Base-by-base conservation (phyloP, 2,113 vertebrate species). In the Recurvirostra avosetta region DNA sequence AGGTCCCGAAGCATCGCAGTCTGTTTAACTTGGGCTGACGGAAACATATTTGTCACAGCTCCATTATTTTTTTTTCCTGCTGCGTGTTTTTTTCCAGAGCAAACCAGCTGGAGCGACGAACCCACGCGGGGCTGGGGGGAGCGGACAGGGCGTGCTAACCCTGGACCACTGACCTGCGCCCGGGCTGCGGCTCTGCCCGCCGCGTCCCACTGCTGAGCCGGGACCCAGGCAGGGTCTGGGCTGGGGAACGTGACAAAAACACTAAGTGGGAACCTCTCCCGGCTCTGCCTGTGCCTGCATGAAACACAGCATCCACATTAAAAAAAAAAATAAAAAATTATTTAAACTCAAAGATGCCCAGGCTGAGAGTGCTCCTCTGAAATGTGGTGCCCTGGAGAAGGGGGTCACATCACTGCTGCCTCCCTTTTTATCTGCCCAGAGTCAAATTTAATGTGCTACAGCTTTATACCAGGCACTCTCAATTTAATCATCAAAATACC, bases 401-500 rank as follows among this genome's bases (percentile, higher is more conserved):
- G 61, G 55, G 55, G 40, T 76, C 87, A 50, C 43, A 6, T 21
- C 67, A 5, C 52, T 36, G 32, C 92, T 59, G 87, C 72, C 75
- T 38, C 40, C 86, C n/a, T n/a, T 38, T 58, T 40, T 20, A 70
- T 72, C 78, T 12, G 9, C 71, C 85, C 73, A 10, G 84, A 84
- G 61, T 25, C 61, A n/a, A 23, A 56, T 70, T 88, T 78, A 92
- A 95, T 76, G 43, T 22, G 71, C 70, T 71, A 15, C 73, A 87
- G 55, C 76, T 88, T 79, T 63, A 19, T 5, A 73, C 18, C 94
- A 85, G 92, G 49, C 77, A 59, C 65, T 86, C 91, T 56, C 72
- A 27, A 50, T 94, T 76, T 58, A 88, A 82, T 91, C 77, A 93
- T 70, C 87, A 90, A 18, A 85, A 88, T 66, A 92, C 95, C 95